phyloP scores from a whole-genome alignment of 2,888 invertebrate genomes.

The Lycia hirtaria region DNA sequence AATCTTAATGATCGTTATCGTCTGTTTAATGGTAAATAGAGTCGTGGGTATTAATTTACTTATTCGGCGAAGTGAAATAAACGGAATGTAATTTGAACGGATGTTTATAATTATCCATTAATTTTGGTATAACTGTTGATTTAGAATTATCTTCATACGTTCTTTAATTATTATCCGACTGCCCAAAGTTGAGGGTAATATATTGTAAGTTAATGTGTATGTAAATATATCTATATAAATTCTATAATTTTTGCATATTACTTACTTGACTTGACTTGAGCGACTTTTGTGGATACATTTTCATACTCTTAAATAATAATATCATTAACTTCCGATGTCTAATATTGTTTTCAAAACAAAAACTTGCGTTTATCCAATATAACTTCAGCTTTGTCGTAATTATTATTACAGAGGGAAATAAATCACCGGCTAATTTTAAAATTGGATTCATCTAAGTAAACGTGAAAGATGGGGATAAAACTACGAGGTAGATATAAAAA shows the following conservation, averaged over 20 bases:
- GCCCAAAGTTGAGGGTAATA: too few relatives aligned
- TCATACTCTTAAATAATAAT: too few relatives aligned
- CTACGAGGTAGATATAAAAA: constrained; percentile 62
- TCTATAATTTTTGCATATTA: too few relatives aligned
- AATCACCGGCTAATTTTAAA: constrained; percentile 73
- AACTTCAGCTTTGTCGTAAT: constrained; percentile 17
- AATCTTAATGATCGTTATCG: constrained; percentile 23
- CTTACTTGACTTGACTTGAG: too few relatives aligned
- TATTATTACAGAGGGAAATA: constrained; percentile 41
- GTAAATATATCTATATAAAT: too few relatives aligned
- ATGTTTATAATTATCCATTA: constrained; percentile 9
- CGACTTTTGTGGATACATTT: too few relatives aligned
- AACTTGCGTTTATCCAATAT: too few relatives aligned
- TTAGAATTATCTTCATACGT: background rate
- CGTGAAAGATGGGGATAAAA: constrained; percentile 55
- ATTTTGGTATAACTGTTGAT: constrained; percentile 1
- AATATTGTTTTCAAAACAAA: too few relatives aligned
- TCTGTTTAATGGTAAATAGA: constrained; percentile 25
- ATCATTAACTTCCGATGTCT: too few relatives aligned
- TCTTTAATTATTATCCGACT: background rate
- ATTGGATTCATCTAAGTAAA: constrained; percentile 79
- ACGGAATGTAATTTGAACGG: constrained; percentile 17
- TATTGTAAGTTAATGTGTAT: too few relatives aligned
- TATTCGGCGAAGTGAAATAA: constrained; percentile 15
- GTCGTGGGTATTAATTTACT: constrained; percentile 20